Evolutionary conservation across 2,113 vertebrate genomes (phyloP).

Genomic region (Phylloscopus trochilus): DNA sequence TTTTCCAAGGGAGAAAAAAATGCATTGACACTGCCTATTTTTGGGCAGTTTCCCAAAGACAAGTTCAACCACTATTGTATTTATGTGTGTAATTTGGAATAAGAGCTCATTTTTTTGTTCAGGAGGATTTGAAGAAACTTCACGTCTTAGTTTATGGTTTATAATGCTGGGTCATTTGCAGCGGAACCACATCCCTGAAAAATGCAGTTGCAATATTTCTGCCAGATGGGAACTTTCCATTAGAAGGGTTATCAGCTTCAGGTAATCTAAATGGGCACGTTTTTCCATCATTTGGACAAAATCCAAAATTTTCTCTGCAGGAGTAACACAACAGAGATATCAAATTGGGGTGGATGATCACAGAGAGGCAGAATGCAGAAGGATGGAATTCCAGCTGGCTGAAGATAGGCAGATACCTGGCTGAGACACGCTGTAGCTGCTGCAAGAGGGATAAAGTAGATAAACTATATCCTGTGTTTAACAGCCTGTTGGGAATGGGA

Average conservation of each 20-base stretch:
- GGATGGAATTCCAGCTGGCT: background rate
- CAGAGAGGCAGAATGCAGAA: background rate
- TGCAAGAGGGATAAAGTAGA: background rate
- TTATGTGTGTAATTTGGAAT: conserved; percentile 11
- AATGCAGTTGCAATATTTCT: background rate
- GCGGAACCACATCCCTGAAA: conserved; percentile 20
- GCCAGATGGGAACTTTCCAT: conserved; percentile 39
- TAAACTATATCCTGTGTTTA: background rate
- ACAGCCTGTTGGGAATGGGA: background rate
- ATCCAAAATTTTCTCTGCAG: conserved; percentile 23
- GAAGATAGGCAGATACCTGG: background rate
- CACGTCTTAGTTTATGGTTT: background rate
- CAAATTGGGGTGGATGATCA: background rate
- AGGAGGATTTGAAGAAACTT: background rate
- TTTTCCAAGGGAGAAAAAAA: conserved; percentile 34
- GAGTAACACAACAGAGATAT: conserved; percentile 8
- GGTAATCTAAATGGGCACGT: conserved; percentile 37
- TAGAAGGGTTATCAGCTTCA: conserved; percentile 42
- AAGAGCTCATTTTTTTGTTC: conserved; percentile 6
- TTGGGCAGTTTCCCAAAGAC: background rate
- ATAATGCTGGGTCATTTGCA: conserved; percentile 24
- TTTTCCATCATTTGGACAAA: conserved; percentile 37
- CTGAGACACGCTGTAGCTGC: background rate
- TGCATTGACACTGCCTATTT: background rate
- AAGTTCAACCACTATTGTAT: background rate